Base-by-base conservation (phyloP, 2,113 vertebrate species). In the Epinephelus moara region DNA sequence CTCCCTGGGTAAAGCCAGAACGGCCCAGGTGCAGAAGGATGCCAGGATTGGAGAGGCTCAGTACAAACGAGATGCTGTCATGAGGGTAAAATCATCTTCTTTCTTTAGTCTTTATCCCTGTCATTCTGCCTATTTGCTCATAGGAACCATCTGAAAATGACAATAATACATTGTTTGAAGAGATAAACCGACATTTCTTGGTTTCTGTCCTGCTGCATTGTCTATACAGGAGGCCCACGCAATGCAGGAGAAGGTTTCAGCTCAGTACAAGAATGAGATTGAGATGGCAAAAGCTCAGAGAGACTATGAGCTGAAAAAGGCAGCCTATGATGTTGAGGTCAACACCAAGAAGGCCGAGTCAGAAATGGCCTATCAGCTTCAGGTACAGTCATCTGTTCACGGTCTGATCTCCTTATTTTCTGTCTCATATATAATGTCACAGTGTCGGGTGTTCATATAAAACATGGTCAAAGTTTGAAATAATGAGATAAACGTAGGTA, bases 241-340 rank as follows among this genome's bases (percentile, higher is more conserved):
- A 14, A 97, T 96, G 94, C 97, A 98, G 81, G 95, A 97, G 87
- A 98, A 98, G 85, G 94, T 98, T 21, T 98, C 97, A 0, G 97
- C 97, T 55, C 97, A 98, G 86, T 98, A 97, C 75, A 87, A 95
- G 88, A 98, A 96, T 13, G 97, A 98, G 89, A 98, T 97, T 0
- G 96, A 98, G 89, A 98, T 98, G 97, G 97, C 97, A n/a, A 98
- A 98, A 89, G 93, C 97, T 0, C 97, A 98, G 93, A 94, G 97
- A 81, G 97, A 98, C 92, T 98, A 91, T 0, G 97, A 98, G 90
- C 94, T 98, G 88, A 98, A 98, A 90, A 98, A 98, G 86, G 97
- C 97, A 0, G 80, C 87, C 0, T 98, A 97, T 0, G 97, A 98
- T 76, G 84, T 95, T 0, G 97, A 98, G 86, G 97, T 98, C 88